Percentiles rank a stretch among this genome's conserved stretches.
Conservation (phyloP, 2,888 invertebrate genomes). For the Xiphydria camelus region DNA sequence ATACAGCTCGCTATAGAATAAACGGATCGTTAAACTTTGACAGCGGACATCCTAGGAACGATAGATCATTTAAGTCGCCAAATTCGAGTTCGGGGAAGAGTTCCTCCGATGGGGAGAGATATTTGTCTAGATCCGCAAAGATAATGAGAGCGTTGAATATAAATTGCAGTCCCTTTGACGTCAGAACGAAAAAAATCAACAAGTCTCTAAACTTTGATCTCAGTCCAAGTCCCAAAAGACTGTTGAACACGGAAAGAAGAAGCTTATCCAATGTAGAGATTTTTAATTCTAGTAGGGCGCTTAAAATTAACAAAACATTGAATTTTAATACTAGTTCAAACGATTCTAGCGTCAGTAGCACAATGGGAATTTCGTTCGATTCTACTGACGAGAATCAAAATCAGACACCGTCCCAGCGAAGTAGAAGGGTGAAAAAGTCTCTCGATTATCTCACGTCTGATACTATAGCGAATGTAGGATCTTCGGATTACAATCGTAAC, state of each 20-base stretch:
- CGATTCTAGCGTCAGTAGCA: slow-evolving; percentile 33
- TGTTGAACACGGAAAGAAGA: slow-evolving; percentile 20
- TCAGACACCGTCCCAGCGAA: slow-evolving; percentile 42
- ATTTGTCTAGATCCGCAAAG: slow-evolving; percentile 45
- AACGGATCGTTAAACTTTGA: slow-evolving; percentile 45
- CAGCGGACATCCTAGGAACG: slow-evolving; percentile 17
- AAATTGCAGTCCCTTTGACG: slow-evolving; percentile 32
- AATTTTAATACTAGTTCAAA: slow-evolving; percentile 34
- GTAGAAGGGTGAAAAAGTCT: slow-evolving; percentile 33
- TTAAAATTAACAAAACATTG: slow-evolving; percentile 30
- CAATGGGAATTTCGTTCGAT: slow-evolving; percentile 34
- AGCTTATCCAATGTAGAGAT: no score
- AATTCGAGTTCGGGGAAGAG: slow-evolving; percentile 29
- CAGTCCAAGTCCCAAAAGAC: slow-evolving; percentile 38
- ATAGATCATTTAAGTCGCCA: slow-evolving; percentile 30
- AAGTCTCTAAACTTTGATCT: slow-evolving; percentile 45
- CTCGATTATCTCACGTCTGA: slow-evolving; percentile 35
- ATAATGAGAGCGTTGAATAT: slow-evolving; percentile 47
- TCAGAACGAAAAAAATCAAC: slow-evolving; percentile 35
- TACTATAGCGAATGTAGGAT: slow-evolving; percentile 7
- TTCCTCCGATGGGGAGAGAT: slow-evolving; percentile 27
- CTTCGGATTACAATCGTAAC: slow-evolving; percentile 16
- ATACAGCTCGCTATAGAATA: slow-evolving; percentile 33
- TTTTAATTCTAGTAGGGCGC: slow-evolving; percentile 27
- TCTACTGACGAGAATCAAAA: slow-evolving; percentile 52